Evolutionary conservation across 2,888 invertebrate species (phyloP), one percentile per base, ranked within the genome.

Genomic region (Epirrita christyi): DNA sequence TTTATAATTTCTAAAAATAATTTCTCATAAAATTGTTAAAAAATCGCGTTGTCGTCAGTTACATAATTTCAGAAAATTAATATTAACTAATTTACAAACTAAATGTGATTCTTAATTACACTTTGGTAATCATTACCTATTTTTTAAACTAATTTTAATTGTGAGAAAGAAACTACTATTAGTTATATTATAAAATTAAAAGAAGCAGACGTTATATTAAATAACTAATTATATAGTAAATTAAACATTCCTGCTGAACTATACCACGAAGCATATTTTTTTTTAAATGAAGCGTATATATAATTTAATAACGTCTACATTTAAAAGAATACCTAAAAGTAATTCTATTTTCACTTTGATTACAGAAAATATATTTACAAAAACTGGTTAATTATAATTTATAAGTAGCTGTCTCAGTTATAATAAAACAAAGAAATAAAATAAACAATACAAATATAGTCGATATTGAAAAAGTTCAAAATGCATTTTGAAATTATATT

Each of bases 81-180:
- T 6, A 48, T 46, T 44, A 58, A 55, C 55, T 61, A 59, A 62
- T 56, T 70, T 71, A 68, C 63, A 67, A 72, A 78, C 86, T 88
- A 85, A 77, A 80, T 80, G 80, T 84, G 83, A 85, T 83, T 76
- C 88, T 83, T 88, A 90, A 85, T 85, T 89, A 91, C 86, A 89
- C 91, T 91, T 91, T 91, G 91, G 91, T 91, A 88, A 88, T 89
- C 86, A 83, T 85, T 81, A 90, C 81, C 89, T 90, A 89, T 66
- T 73, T 81, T 78, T 78, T 79, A 76, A 79, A 75, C 75, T 85
- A 86, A 77, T 80, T 68, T 67, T 77, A 76, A 71, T 72, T 59
- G 70, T 86, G 85, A 86, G 82, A 83, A 73, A 66, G 68, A 45
- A 54, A 63, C 59, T 64, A 61, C 45, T 32, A 9, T 49, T 51